A percentile compares a stretch with the other conserved stretches of the same genome.
Evolutionary conservation across 2,888 invertebrate genomes (phyloP).

Genomic region (Pterostichus madidus): DNA sequence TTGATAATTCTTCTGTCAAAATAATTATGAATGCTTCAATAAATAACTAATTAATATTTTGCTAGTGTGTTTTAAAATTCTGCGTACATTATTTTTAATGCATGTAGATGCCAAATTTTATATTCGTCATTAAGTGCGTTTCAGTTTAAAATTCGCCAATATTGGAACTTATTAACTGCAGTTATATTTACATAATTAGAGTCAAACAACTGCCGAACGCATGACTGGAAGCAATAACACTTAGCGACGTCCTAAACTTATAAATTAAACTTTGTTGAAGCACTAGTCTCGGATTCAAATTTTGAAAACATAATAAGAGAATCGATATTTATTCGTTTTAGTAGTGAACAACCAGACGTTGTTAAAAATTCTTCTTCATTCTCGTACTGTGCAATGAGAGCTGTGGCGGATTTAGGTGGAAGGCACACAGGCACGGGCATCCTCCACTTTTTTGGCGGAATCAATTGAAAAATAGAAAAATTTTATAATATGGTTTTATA

Average conservation of each 20-base stretch:
- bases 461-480: no score
- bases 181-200: slow-evolving; percentile 55
- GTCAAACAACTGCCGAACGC: slow-evolving; percentile 9
- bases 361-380: no score
- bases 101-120: slow-evolving; percentile 2
- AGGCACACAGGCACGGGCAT: no score
- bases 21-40: slow-evolving; percentile 9
- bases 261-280: no score
- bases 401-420: no score
- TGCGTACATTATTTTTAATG: slow-evolving; percentile 5
- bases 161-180: slow-evolving; percentile 43
- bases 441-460: no score
- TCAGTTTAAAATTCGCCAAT: slow-evolving; percentile 9
- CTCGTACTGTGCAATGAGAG: no score
- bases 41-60: slow-evolving; percentile 14
- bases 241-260: slow-evolving; percentile 8
- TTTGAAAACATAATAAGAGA: no score
- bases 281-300: no score
- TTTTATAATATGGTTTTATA: no score
- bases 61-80: slow-evolving; percentile 16
- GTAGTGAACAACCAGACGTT: no score
- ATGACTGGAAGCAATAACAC: slow-evolving; percentile 8
- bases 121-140: slow-evolving; percentile 19
- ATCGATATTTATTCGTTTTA: no score
- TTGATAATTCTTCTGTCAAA: slow-evolving; percentile 21